These are phyloP conservation scores for Pampusana beccarii DNA, from an alignment of 2,113 vertebrate genomes.

Conservation along the genomic window DNA sequence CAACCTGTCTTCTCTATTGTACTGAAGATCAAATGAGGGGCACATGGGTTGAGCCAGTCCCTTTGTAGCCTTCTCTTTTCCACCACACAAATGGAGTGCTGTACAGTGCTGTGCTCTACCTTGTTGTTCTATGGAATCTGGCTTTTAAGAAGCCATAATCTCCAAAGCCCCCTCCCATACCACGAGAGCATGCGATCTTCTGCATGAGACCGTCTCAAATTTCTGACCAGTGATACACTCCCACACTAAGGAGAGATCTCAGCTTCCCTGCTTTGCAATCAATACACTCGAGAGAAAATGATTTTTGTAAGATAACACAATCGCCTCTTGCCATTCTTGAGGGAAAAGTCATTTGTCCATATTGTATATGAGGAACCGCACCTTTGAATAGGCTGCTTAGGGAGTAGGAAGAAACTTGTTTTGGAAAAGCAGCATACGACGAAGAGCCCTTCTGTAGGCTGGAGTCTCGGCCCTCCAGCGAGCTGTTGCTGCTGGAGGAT, in stretches of 20 bases:
- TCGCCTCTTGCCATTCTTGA: not conserved
- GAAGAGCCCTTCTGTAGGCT: constrained; percentile 79
- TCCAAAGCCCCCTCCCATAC: not conserved
- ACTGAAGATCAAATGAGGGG: not conserved
- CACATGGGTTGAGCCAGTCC: not conserved
- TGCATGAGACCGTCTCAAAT: not conserved
- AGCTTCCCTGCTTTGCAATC: not conserved
- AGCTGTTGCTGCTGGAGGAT: constrained; percentile 75
- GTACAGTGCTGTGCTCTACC: not conserved
- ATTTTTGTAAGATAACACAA: not conserved
- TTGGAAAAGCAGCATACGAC: constrained; percentile 74
- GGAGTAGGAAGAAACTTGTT: constrained; percentile 85
- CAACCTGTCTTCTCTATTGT: not conserved
- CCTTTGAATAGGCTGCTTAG: constrained; percentile 94
- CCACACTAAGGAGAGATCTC: not conserved
- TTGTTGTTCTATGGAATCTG: not conserved
- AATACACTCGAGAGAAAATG: not conserved
- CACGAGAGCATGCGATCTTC: not conserved
- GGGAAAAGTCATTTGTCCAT: not conserved
- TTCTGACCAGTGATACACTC: not conserved
- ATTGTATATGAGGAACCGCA: constrained; percentile 13
- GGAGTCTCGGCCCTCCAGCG: constrained; percentile 72
- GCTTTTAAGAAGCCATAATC: not conserved
- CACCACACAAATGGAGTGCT: not conserved
- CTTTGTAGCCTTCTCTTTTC: not conserved